A percentile compares a stretch with the other conserved stretches of the same genome.
Evolutionary conservation across 2,797 vertebrate genomes (phyloP).

Genomic region (Phoebastria nigripes): DNA sequence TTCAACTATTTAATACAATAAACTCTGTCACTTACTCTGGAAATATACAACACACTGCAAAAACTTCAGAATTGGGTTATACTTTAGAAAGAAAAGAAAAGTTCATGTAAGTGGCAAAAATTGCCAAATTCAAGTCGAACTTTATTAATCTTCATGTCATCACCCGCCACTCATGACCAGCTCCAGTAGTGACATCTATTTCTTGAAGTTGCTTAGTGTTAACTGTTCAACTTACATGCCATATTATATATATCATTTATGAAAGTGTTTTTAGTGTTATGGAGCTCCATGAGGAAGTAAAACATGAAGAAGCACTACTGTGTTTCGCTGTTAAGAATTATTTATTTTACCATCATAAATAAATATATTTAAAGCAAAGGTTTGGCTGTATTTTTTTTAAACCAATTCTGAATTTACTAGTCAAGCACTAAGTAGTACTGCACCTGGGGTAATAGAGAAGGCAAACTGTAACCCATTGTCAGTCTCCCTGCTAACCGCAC

Average conservation of each 20-base stretch:
- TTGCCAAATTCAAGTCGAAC: constrained; percentile 59
- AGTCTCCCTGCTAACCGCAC: background rate
- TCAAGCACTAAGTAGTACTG: background rate
- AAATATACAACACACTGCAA: constrained; percentile 73
- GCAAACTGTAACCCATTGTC: background rate
- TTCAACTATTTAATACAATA: constrained; percentile 28
- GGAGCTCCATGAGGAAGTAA: background rate
- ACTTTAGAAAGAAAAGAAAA: constrained; percentile 68
- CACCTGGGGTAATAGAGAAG: background rate
- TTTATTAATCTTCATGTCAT: constrained; percentile 72
- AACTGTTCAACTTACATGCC: background rate
- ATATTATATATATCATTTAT: background rate
- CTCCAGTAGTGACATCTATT: constrained; percentile 48
- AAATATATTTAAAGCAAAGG: background rate
- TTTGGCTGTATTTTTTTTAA: background rate
- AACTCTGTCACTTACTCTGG: constrained; percentile 62
- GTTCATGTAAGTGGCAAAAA: constrained; percentile 70
- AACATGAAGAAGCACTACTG: background rate
- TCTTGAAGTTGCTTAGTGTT: constrained; percentile 38
- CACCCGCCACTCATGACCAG: constrained; percentile 59
- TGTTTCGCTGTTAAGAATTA: background rate
- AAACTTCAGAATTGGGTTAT: constrained; percentile 60
- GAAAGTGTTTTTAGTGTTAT: background rate
- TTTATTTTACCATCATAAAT: background rate
- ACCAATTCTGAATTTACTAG: constrained; percentile 4